A percentile compares a stretch with the other conserved stretches of the same genome.
Conservation (phyloP, 2,888 invertebrate species). For the Amphipoea oculea region DNA sequence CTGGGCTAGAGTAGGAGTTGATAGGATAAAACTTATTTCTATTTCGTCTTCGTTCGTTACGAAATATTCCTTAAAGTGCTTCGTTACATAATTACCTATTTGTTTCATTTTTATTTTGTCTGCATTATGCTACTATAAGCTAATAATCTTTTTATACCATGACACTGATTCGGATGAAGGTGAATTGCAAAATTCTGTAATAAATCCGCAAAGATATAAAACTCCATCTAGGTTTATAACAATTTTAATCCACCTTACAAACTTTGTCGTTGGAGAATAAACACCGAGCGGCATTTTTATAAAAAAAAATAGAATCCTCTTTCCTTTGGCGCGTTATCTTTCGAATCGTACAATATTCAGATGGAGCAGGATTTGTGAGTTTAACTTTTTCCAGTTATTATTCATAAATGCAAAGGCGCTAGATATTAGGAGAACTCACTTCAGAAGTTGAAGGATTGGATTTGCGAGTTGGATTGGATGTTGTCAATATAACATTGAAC, state of each 20-base stretch:
- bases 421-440: constrained; percentile 85
- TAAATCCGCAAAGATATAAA: constrained; percentile 67
- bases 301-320: constrained; percentile 65
- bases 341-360: constrained; percentile 86
- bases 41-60: not conserved
- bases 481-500: constrained; percentile 77
- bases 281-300: constrained; percentile 69
- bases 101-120: not conserved
- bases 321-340: constrained; percentile 83
- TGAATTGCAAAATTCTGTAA: constrained; percentile 62
- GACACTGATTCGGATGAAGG: constrained; percentile 42
- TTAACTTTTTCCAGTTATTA: constrained; percentile 88
- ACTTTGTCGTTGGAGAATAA: constrained; percentile 78
- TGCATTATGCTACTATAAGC: not conserved
- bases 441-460: constrained; percentile 82
- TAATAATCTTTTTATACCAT: constrained; percentile 26
- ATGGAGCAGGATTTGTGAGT: constrained; percentile 84
- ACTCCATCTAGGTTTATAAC: constrained; percentile 68
- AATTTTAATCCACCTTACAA: constrained; percentile 77
- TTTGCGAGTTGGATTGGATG: constrained; percentile 78
- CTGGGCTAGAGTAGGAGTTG: not conserved
- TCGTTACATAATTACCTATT: not conserved
- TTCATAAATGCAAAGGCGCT: constrained; percentile 89
- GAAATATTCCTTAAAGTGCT: not conserved
- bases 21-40: not conserved